Conservation (phyloP, 2,888 invertebrate species). For the Cremastinae sp. region DNA sequence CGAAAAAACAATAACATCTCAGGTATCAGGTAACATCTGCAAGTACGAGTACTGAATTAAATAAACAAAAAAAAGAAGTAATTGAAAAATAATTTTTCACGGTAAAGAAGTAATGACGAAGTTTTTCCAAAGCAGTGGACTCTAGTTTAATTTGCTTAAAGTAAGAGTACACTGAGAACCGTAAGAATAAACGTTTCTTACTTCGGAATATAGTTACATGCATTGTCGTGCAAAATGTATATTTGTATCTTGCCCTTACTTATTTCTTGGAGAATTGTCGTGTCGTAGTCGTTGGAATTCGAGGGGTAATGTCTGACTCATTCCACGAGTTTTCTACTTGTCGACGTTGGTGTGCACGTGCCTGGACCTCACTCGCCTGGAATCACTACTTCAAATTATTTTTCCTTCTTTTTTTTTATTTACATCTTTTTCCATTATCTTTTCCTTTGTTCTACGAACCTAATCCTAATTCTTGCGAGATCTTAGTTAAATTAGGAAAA, state of each 20-base stretch:
- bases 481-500: too few relatives aligned
- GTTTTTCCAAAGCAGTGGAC: neutral
- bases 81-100: constrained; percentile 9
- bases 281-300: constrained; percentile 13
- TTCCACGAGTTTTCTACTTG: constrained; percentile 31
- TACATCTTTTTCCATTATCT: neutral
- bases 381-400: constrained; percentile 12
- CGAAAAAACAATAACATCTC: neutral
- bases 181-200: constrained; percentile 1
- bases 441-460: constrained; percentile 10
- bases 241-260: too few relatives aligned
- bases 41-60: constrained; percentile 1
- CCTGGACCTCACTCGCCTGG: neutral
- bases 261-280: constrained; percentile 16
- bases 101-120: neutral
- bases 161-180: neutral
- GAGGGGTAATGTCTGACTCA: constrained; percentile 36
- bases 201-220: neutral
- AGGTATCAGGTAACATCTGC: too few relatives aligned
- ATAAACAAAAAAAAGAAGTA: neutral
- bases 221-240: too few relatives aligned
- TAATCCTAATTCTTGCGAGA: too few relatives aligned
- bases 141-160: constrained; percentile 35
- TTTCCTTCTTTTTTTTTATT: constrained; percentile 2
- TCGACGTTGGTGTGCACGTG: constrained; percentile 1